These are phyloP conservation scores for Nebria brevicollis DNA, from an alignment of 2,888 invertebrate genomes.

Conservation along the genomic window DNA sequence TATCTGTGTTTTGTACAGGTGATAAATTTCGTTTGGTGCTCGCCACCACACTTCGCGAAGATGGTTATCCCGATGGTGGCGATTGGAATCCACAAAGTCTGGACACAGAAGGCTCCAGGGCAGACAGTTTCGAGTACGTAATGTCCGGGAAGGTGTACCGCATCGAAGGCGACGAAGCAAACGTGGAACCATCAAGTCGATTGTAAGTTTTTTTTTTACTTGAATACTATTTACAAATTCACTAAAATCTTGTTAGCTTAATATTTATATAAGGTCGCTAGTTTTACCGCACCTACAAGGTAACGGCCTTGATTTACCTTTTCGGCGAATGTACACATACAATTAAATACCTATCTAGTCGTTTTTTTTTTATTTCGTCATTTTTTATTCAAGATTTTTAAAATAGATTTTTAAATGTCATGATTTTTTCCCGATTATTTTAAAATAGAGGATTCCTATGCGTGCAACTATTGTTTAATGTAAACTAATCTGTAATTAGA, in stretches of 20 bases:
- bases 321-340: conserved; percentile 10
- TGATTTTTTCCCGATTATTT: neutral
- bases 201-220: conserved; percentile 65
- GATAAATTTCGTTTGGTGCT: conserved; percentile 86
- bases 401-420: conserved; percentile 18
- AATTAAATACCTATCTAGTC: neutral
- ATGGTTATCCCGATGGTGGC: conserved; percentile 94
- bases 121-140: conserved; percentile 98
- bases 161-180: conserved; percentile 96
- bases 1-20: conserved; percentile 54
- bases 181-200: conserved; percentile 85
- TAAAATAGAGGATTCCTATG: neutral
- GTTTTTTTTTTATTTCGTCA: neutral
- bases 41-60: conserved; percentile 94
- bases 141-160: conserved; percentile 97
- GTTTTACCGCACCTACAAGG: conserved; percentile 11
- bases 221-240: neutral
- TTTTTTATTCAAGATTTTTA: neutral
- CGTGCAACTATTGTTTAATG: neutral
- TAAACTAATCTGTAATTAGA: neutral
- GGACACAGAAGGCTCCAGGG: conserved; percentile 88
- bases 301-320: conserved; percentile 8
- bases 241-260: too few species aligned
- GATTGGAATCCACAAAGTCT: conserved; percentile 88
- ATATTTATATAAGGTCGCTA: neutral